Conservation (phyloP, 2,797 vertebrate genomes). For the Molossus molossus region DNA sequence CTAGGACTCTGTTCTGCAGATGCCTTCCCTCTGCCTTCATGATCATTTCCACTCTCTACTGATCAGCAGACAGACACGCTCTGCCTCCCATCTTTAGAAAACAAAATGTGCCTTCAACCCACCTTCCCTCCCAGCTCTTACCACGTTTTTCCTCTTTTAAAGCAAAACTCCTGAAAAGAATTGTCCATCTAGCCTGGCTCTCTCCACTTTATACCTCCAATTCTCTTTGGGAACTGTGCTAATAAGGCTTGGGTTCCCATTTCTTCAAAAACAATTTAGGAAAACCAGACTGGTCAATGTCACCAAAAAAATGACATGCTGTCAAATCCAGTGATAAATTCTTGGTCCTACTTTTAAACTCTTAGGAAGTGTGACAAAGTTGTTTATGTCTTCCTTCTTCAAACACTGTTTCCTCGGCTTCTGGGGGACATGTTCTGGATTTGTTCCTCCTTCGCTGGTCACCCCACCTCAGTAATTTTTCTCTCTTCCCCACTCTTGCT, state of each 20-base stretch:
- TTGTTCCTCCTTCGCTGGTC: neutral
- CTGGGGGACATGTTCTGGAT: neutral
- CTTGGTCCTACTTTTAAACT: neutral
- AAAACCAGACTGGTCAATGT: slow-evolving; percentile 26
- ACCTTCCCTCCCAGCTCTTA: neutral
- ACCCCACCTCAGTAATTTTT: neutral
- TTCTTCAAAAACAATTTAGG: slow-evolving; percentile 30
- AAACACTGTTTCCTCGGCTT: neutral
- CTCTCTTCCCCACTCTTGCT: neutral
- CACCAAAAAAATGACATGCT: neutral
- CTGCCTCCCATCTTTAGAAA: neutral
- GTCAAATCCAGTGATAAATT: slow-evolving; percentile 18
- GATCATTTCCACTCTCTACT: neutral
- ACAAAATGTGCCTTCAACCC: neutral
- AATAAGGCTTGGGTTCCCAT: neutral
- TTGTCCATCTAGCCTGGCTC: neutral
- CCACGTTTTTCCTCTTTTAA: slow-evolving; percentile 54
- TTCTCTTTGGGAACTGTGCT: slow-evolving; percentile 55
- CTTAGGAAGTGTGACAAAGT: slow-evolving; percentile 8
- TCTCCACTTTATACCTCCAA: neutral
- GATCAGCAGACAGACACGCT: neutral
- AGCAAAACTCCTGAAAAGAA: neutral
- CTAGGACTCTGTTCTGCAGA: neutral
- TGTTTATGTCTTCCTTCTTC: neutral
- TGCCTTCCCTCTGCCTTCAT: neutral